phyloP scores from a whole-genome alignment of 64 coral and sea anemone genomes.

The Dendronephthya gigantea region DNA sequence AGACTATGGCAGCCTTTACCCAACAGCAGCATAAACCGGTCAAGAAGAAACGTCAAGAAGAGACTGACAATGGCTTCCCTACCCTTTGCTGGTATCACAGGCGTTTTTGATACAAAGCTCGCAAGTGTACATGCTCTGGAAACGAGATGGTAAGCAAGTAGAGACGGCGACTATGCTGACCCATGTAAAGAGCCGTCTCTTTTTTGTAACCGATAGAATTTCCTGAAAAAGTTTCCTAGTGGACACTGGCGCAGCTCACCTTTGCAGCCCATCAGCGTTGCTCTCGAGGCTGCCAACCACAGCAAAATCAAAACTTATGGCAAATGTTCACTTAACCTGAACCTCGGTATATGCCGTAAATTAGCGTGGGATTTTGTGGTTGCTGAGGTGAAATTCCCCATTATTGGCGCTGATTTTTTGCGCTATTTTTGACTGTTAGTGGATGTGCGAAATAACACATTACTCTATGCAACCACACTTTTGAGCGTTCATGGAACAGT shows the following conservation, averaged over 20 bases:
- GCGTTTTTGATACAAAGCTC: neutral
- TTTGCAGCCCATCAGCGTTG: neutral
- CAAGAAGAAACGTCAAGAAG: no score
- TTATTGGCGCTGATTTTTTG: neutral
- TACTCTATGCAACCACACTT: neutral
- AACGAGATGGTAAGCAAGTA: neutral
- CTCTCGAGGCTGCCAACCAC: neutral
- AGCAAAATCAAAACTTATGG: conserved; percentile 8
- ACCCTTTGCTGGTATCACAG: conserved; percentile 18
- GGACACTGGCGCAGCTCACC: neutral
- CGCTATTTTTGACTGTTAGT: neutral
- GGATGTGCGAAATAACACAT: neutral
- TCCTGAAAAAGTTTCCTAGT: neutral
- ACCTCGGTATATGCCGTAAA: neutral
- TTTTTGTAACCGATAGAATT: neutral
- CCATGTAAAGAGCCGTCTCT: neutral
- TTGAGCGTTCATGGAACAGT: no score
- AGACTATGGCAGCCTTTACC: neutral
- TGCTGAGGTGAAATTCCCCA: neutral
- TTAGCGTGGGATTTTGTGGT: no score
- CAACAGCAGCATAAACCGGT: no score
- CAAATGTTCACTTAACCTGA: no score
- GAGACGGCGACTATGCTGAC: neutral
- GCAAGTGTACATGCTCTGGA: neutral
- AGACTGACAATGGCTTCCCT: no score